A percentile compares a stretch with the other conserved stretches of the same genome.
phyloP scores from a whole-genome alignment of 2,888 invertebrate genomes.

The Drosophila kanekoi region DNA sequence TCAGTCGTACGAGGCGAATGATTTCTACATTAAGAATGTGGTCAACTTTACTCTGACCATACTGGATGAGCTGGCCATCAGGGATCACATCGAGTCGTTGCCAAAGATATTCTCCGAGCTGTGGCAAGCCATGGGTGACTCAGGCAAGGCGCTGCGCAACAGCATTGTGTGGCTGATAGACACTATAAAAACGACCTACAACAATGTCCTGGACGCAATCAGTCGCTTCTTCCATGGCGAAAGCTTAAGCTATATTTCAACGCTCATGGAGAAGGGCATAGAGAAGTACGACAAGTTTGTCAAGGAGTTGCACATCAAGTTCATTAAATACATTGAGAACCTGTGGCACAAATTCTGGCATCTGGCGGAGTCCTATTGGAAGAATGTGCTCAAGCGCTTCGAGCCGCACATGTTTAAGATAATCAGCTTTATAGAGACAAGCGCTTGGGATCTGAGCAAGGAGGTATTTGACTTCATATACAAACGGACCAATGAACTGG shows the following conservation, averaged over 20 bases:
- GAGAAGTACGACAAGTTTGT: conserved; percentile 92
- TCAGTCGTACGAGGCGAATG: conserved; percentile 91
- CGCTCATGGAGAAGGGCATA: conserved; percentile 89
- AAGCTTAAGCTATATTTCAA: conserved; percentile 90
- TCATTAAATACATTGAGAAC: conserved; percentile 90
- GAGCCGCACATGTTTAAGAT: conserved; percentile 92
- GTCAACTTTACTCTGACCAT: conserved; percentile 89
- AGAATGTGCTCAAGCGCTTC: conserved; percentile 89
- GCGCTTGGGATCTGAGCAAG: conserved; percentile 90
- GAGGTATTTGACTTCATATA: conserved; percentile 92
- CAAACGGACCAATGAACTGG: conserved; percentile 91
- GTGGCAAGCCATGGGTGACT: conserved; percentile 94
- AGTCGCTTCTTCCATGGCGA: conserved; percentile 91
- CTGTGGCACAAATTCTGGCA: conserved; percentile 90
- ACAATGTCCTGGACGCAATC: conserved; percentile 89
- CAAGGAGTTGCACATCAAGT: conserved; percentile 89
- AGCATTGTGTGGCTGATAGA: conserved; percentile 90
- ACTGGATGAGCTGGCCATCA: conserved; percentile 91
- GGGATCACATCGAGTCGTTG: conserved; percentile 91
- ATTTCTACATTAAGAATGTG: conserved; percentile 93
- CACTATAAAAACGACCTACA: conserved; percentile 89
- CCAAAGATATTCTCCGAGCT: conserved; percentile 93
- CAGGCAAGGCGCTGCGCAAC: conserved; percentile 91
- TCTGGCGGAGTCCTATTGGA: conserved; percentile 90
- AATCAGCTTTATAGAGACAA: conserved; percentile 90